phyloP scores from a whole-genome alignment of 37 sponge, comb jelly and placozoan genomes.

The Aplysina aerophoba region DNA sequence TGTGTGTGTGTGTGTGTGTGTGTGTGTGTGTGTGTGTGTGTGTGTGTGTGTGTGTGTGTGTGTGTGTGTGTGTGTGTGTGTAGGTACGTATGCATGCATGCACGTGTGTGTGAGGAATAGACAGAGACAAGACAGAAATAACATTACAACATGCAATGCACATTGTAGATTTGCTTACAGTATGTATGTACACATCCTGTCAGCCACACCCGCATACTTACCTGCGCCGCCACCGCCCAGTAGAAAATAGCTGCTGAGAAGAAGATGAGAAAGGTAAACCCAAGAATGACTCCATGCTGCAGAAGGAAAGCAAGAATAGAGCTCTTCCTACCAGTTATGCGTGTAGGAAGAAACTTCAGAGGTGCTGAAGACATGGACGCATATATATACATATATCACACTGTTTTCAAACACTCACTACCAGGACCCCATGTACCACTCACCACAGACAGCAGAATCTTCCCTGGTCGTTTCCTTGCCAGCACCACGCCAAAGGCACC shows the following conservation, averaged over 20 bases:
- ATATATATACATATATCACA: neutral
- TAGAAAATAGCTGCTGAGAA: slow-evolving; percentile 4
- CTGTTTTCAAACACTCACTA: neutral
- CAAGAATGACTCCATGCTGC: slow-evolving; percentile 19
- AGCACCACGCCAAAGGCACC: neutral
- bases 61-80: slow-evolving; percentile 42
- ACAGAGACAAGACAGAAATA: too few relatives aligned
- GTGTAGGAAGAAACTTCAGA: neutral
- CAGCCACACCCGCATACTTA: neutral
- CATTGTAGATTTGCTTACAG: too few relatives aligned
- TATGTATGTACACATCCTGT: too few relatives aligned
- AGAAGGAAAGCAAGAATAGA: too few relatives aligned
- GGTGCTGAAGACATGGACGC: neutral
- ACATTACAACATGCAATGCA: too few relatives aligned
- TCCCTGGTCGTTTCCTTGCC: slow-evolving; percentile 14
- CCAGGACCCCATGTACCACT: too few relatives aligned
- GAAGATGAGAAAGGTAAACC: neutral
- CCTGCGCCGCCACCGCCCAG: neutral
- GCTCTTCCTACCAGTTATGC: too few relatives aligned
- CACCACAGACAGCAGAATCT: slow-evolving; percentile 17
- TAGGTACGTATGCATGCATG: neutral
- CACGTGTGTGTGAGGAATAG: too few relatives aligned
- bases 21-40: slow-evolving; percentile 42
- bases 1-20: slow-evolving; percentile 40
- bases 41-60: slow-evolving; percentile 42